Evolutionary conservation across 1,140 invertebrate genomes (phyloP).

Genomic region (Idris sp.): DNA sequence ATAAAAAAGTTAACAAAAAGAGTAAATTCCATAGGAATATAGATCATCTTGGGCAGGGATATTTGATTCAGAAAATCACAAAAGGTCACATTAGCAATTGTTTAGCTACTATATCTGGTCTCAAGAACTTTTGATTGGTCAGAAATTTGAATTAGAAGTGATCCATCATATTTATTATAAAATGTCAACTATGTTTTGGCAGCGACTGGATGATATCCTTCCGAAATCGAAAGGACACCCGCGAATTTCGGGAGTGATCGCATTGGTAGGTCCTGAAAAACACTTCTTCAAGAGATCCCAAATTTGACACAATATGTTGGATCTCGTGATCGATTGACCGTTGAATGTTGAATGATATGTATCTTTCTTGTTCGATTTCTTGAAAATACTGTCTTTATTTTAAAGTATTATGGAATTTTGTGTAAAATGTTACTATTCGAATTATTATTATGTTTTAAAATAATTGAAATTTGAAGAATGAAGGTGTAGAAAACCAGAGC

Average conservation of each 20-base stretch:
- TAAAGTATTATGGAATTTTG: no score
- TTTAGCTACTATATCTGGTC: conserved; percentile 15
- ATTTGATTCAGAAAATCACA: no score
- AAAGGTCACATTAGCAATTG: conserved; percentile 17
- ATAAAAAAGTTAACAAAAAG: neutral
- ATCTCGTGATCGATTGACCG: conserved; percentile 66
- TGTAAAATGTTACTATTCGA: no score
- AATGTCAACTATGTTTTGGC: conserved; percentile 73
- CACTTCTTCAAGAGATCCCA: conserved; percentile 26
- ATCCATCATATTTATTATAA: conserved; percentile 70
- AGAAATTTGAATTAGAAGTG: conserved; percentile 15
- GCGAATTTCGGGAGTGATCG: conserved; percentile 68
- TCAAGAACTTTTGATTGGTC: neutral
- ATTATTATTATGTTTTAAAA: no score
- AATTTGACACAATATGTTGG: conserved; percentile 25
- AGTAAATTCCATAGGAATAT: neutral
- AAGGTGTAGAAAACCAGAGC: conserved; percentile 44
- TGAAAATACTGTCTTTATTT: no score
- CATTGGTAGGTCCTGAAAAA: conserved; percentile 43
- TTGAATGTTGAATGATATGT: no score
- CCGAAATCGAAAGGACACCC: conserved; percentile 66
- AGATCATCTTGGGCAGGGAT: no score
- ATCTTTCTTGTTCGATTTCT: no score
- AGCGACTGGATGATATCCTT: conserved; percentile 67
- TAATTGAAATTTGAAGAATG: no score